These are phyloP conservation scores for Pseudomugil tenellus DNA, from an alignment of 2,797 vertebrate genomes.

Conservation along the genomic window DNA sequence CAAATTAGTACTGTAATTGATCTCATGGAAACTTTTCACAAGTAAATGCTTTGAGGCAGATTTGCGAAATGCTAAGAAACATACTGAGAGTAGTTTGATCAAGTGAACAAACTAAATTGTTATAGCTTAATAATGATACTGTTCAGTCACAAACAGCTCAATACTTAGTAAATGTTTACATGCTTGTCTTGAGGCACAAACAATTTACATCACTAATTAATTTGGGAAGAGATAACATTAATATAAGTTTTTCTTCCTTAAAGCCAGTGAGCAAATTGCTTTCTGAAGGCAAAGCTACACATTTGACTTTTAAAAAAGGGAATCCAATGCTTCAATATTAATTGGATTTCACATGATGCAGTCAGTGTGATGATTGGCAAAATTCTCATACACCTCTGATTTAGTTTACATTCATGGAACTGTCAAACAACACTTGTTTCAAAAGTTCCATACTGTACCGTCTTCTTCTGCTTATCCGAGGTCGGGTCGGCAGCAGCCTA, in stretches of 20 bases:
- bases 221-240: constrained; percentile 48
- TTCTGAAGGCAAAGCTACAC: constrained; percentile 25
- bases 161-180: constrained; percentile 46
- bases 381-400: constrained; percentile 40
- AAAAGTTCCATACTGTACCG: no score
- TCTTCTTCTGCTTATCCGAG: no score
- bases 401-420: constrained; percentile 79
- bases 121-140: constrained; percentile 52
- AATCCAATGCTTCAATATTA: constrained; percentile 73
- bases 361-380: constrained; percentile 74
- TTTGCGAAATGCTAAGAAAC: no score
- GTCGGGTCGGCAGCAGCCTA: no score
- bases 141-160: constrained; percentile 43
- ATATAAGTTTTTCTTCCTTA: constrained; percentile 16
- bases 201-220: constrained; percentile 44
- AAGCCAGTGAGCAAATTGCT: constrained; percentile 45
- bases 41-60: neutral
- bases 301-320: neutral
- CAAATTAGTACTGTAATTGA: neutral
- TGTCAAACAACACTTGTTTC: constrained; percentile 6
- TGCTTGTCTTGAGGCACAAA: constrained; percentile 52
- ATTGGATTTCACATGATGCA: constrained; percentile 81
- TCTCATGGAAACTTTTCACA: neutral
- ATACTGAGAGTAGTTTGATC: no score
- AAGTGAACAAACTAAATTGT: constrained; percentile 16